Percentiles rank a stretch among this genome's conserved stretches.
Conservation (phyloP, 2,888 invertebrate species). For the Drymonia ruficornis region DNA sequence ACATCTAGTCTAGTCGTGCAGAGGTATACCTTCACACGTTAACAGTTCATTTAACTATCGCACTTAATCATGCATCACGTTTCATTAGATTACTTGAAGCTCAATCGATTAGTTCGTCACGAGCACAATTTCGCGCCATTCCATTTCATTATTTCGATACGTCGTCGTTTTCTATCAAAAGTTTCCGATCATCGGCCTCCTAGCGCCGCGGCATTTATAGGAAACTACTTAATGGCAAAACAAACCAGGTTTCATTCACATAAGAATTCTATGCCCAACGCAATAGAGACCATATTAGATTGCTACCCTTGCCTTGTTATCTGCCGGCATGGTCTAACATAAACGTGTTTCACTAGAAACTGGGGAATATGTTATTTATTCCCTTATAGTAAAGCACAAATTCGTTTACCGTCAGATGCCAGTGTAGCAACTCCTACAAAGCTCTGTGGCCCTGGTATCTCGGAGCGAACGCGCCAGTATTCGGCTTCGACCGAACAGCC, state of each 20-base stretch:
- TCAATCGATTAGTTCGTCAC: conserved; percentile 28
- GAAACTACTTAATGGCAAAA: conserved; percentile 69
- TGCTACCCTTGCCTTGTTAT: conserved; percentile 58
- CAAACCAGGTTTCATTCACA: conserved; percentile 27
- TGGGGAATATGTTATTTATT: conserved; percentile 39
- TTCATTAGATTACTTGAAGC: conserved; percentile 23
- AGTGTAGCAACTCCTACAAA: conserved; percentile 73
- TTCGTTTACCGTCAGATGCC: conserved; percentile 25
- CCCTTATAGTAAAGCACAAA: conserved; percentile 30
- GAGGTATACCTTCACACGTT: background rate
- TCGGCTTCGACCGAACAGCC: conserved; percentile 74
- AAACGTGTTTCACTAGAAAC: conserved; percentile 39
- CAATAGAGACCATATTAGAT: conserved; percentile 50
- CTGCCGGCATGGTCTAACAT: conserved; percentile 66
- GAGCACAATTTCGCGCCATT: conserved; percentile 28
- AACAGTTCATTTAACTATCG: conserved; percentile 5
- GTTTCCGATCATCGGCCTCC: conserved; percentile 59
- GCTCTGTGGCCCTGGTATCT: conserved; percentile 82
- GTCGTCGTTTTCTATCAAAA: conserved; percentile 44
- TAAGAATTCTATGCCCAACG: conserved; percentile 20
- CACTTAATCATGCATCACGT: conserved; percentile 18
- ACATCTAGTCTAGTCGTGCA: too few species aligned
- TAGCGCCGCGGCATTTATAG: conserved; percentile 71
- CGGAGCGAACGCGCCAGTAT: conserved; percentile 82
- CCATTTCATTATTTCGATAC: conserved; percentile 38